A percentile compares a stretch with the other conserved stretches of the same genome.
These are phyloP conservation scores for Drosophila funebris DNA, from an alignment of 1,140 invertebrate genomes.

Conservation along the genomic window DNA sequence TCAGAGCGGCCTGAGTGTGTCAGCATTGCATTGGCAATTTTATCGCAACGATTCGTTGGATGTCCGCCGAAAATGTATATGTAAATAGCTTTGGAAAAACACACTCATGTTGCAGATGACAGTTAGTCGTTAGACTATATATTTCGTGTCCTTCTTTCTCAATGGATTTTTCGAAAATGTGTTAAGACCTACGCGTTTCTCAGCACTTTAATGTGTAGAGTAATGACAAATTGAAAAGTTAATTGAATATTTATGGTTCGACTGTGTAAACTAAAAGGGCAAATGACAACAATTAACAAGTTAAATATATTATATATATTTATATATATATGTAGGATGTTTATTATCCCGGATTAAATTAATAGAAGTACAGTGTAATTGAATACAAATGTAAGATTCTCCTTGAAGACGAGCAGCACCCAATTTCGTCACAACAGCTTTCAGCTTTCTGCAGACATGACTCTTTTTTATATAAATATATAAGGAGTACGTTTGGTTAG, in stretches of 20 bases:
- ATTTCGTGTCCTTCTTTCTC: conserved; percentile 1
- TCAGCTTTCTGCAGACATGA: too few relatives aligned
- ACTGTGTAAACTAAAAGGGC: background rate
- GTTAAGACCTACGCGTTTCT: background rate
- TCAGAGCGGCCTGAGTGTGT: conserved; percentile 39
- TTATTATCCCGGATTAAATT: too few relatives aligned
- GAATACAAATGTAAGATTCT: too few relatives aligned
- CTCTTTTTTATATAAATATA: too few relatives aligned
- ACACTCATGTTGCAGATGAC: conserved; percentile 48
- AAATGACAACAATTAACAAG: conserved; percentile 13
- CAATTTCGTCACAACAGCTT: too few relatives aligned
- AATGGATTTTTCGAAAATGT: background rate
- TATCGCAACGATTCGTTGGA: conserved; percentile 17
- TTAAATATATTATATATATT: too few relatives aligned
- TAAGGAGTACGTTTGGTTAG: too few relatives aligned
- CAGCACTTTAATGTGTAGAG: conserved; percentile 10
- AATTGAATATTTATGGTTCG: conserved; percentile 37
- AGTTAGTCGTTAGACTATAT: conserved; percentile 18
- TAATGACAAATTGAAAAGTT: conserved; percentile 39
- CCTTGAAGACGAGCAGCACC: too few relatives aligned
- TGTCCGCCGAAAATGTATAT: conserved; percentile 60
- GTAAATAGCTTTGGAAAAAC: conserved; percentile 57
- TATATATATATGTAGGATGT: too few relatives aligned
- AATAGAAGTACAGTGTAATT: too few relatives aligned
- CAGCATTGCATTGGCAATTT: conserved; percentile 17